Percentiles rank a stretch among this genome's conserved stretches.
Conservation (phyloP, 2,888 invertebrate genomes). For the Eretmocerus hayati region DNA sequence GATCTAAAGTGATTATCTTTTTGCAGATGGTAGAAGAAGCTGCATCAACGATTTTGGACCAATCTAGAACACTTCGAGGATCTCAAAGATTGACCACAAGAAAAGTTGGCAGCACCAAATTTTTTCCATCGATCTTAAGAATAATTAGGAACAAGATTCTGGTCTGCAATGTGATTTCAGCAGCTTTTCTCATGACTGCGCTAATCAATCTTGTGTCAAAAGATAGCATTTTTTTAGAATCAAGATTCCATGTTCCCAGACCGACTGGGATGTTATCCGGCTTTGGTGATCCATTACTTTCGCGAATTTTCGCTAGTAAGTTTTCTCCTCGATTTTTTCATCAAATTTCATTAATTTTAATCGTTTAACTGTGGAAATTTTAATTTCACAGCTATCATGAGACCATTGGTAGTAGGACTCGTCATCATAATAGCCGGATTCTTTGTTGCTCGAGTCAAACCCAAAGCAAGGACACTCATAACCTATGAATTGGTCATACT, state of each 20-base stretch:
- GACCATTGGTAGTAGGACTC: constrained; percentile 52
- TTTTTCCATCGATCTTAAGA: constrained; percentile 49
- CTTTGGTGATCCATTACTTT: constrained; percentile 51
- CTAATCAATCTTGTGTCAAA: constrained; percentile 51
- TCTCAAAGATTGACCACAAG: constrained; percentile 18
- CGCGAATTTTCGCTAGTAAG: constrained; percentile 48
- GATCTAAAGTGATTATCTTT: neutral
- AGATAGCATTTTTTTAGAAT: constrained; percentile 54
- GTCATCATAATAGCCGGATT: constrained; percentile 52
- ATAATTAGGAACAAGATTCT: constrained; percentile 53
- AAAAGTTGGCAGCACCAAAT: constrained; percentile 36
- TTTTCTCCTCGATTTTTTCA: constrained; percentile 1
- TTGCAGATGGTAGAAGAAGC: constrained; percentile 52
- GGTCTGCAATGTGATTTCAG: constrained; percentile 49
- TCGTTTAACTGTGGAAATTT: neutral
- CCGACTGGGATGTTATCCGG: constrained; percentile 45
- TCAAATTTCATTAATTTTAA: neutral
- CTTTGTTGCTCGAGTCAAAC: constrained; percentile 50
- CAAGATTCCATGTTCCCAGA: constrained; percentile 53
- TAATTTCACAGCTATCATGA: constrained; percentile 45
- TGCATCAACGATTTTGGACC: constrained; percentile 52
- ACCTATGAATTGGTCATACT: constrained; percentile 49
- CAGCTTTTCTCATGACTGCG: constrained; percentile 51
- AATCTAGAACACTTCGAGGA: constrained; percentile 35
- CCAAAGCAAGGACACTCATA: constrained; percentile 49